Evolutionary conservation across 2,113 vertebrate species (phyloP).

Genomic region (Coregonus clupeaformis): DNA sequence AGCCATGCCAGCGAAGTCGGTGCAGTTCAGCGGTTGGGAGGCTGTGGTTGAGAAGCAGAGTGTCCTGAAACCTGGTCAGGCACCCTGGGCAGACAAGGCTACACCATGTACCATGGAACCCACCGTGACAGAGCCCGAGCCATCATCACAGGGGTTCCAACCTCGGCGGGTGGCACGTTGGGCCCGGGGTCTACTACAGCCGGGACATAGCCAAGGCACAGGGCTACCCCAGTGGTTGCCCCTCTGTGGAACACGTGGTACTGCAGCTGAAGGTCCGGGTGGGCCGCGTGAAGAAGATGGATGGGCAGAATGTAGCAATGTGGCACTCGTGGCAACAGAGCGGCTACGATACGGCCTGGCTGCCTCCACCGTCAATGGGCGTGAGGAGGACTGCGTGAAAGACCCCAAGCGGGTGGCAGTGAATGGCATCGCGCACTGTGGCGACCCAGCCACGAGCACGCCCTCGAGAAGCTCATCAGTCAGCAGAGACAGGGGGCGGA

Average conservation of each 20-base stretch:
- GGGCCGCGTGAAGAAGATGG: conserved; percentile 55
- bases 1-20: conserved; percentile 40
- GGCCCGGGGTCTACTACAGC: conserved; percentile 58
- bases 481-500: conserved; percentile 5
- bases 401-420: conserved; percentile 50
- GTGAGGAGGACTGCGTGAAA: conserved; percentile 55
- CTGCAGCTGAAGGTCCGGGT: conserved; percentile 49
- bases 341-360: conserved; percentile 58
- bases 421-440: conserved; percentile 43
- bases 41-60: conserved; percentile 23
- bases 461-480: conserved; percentile 43
- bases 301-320: conserved; percentile 11
- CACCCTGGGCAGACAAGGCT: conserved; percentile 41
- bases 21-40: conserved; percentile 50
- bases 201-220: conserved; percentile 50
- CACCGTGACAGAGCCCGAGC: conserved; percentile 35
- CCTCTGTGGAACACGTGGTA: conserved; percentile 40
- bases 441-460: conserved; percentile 21
- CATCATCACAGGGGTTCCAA: conserved; percentile 47
- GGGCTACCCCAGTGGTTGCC: conserved; percentile 23
- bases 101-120: conserved; percentile 58
- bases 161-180: conserved; percentile 41
- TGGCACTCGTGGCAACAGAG: conserved; percentile 43
- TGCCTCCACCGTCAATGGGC: conserved; percentile 8
- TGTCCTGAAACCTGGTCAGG: conserved; percentile 48